Conservation (phyloP, 2,113 vertebrate genomes). For the Xiphophorus hellerii region DNA sequence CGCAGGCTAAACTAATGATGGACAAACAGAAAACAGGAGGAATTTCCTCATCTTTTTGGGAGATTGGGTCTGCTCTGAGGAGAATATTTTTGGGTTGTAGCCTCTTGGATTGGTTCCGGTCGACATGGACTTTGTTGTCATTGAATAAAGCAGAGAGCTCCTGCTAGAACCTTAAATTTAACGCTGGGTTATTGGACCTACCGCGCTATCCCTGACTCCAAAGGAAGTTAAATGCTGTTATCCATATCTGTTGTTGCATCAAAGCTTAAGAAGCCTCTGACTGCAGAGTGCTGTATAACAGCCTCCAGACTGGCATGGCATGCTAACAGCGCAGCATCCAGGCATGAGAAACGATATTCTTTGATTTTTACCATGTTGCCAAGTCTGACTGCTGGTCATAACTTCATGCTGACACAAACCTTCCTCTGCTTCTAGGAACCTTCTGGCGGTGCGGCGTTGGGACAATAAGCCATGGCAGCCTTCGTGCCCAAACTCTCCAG, state of each 20-base stretch:
- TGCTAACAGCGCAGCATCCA: no score
- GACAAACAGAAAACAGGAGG: neutral
- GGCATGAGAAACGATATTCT: no score
- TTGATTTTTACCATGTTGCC: neutral
- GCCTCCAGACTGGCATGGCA: no score
- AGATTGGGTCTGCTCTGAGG: neutral
- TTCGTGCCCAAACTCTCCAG: conserved; percentile 87
- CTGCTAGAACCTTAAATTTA: no score
- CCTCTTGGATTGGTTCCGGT: neutral
- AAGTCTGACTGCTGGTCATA: neutral
- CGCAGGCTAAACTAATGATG: neutral
- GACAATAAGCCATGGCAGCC: conserved; percentile 73
- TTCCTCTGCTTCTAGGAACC: conserved; percentile 40
- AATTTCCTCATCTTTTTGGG: neutral
- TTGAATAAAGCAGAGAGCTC: neutral
- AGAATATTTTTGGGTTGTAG: neutral
- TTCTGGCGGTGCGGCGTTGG: conserved; percentile 39
- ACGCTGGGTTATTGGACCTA: neutral
- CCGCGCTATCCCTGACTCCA: no score
- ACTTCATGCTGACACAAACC: neutral
- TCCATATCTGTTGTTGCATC: no score
- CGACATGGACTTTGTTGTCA: conserved; percentile 45
- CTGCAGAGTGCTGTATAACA: no score
- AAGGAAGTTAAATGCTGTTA: no score
- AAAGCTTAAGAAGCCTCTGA: no score